Base-by-base conservation (phyloP, 2,797 vertebrate species). In the Coracias cyanogaster region DNA sequence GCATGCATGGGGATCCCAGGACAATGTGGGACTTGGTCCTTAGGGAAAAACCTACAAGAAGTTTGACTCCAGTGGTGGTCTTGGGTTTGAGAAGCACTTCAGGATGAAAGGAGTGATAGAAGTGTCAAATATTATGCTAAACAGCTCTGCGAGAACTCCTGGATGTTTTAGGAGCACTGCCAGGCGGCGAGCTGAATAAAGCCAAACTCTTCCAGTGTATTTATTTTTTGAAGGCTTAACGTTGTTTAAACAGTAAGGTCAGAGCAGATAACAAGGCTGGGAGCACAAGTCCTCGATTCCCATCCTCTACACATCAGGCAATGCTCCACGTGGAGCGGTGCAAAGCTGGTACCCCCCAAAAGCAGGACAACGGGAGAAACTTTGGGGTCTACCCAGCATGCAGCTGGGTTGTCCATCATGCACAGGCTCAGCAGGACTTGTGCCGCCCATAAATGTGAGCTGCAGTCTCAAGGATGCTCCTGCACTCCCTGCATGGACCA, bases 111-210 rank as follows among this genome's bases (percentile, higher is more conserved):
- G 45, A 83, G 48, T 24, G 72, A 70, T 94, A 64, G 80, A 89
- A 94, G 67, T 92, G 73, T 92, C 79, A 95, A 96, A 89, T 95
- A 83, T 81, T 80, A 82, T 86, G 74, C 74, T 76, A 55, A 95
- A 93, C 33, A 83, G 24, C 74, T 77, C 84, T 1, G 8, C 6
- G 5, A 89, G 76, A 92, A 77, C 57, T 94, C 64, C 61, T 86
- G 91, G 92, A 80, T 89, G 61, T 96, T 96, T 86, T 92, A 96
- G 95, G 89, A 94, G n/a, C 0, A 0, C 72, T 96, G 92, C 95
- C 95, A 97, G 90, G 71, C 0, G 0, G 58, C 5, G 26, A 93
- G 86, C 29, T 89, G 86, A 90, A 73, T 70, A 67, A 94, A 94
- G 45, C 78, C 89, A 83, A 92, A 41, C 46, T 82, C 31, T 90